Base-by-base conservation (phyloP, 2,888 invertebrate species). In the Panzeria rudis region DNA sequence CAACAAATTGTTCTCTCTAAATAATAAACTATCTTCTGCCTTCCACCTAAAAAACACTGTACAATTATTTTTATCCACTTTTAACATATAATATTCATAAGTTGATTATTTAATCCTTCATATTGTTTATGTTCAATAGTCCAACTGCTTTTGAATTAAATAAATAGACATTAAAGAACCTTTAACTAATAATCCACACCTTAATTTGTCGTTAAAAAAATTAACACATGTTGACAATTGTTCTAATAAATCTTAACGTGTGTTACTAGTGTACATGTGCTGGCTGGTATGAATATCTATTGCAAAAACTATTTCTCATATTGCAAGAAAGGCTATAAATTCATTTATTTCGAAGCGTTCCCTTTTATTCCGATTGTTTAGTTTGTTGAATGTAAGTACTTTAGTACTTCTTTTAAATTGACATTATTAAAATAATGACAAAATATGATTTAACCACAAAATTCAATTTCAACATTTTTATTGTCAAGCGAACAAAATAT, bases 381-480 rank as follows among this genome's bases (percentile, higher is more conserved):
- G 35, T 1, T 54, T 35, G 61, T 50, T 61, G 50, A 50, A 35
- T 35, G n/a, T 32, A 44, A 3, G 7, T 8, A 61, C 38, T 41
- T 13, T 3, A 35, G 47, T n/a, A 38, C 29, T 38, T 20, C 17
- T n/a, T 69, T 50, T 81, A 68, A 66, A 47, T 80, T n/a, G n/a
- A n/a, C n/a, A 76, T 72, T 80, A 80, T 80, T 81, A 59, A 77
- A 80, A 73, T 68, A 81, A 75, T 75, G 81, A 81, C 81, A 72
- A 84, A 84, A 77, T 81, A 84, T 84, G 80, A 81, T 84, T 84
- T 73, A 73, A 75, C 72, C 62, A 69, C 68, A 77, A 81, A 84
- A 84, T 78, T 73, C 68, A 78, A 84, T 84, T 84, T 84, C 38
- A 84, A 84, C 23, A 62, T 54, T 52, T 81, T 61, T 81, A 52